Evolutionary conservation across 2,797 vertebrate genomes (phyloP).

Genomic region (Tragelaphus eurycerus): DNA sequence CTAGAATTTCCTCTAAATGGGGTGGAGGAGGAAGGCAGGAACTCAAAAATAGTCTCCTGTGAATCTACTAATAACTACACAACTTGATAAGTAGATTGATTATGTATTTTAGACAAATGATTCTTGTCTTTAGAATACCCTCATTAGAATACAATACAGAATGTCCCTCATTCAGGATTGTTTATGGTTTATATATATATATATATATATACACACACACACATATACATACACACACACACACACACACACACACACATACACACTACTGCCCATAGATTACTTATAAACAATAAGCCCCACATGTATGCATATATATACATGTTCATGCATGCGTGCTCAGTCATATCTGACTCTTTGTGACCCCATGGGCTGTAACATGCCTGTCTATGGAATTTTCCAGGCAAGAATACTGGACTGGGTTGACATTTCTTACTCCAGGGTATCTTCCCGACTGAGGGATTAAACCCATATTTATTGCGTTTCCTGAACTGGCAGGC

Average conservation of each 20-base stretch:
- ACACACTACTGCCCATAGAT: neutral
- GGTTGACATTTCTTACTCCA: neutral
- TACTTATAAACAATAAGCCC: neutral
- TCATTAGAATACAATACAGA: neutral
- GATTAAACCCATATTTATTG: neutral
- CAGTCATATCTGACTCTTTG: neutral
- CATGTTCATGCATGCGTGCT: neutral
- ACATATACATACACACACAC: neutral
- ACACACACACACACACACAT: too few relatives aligned
- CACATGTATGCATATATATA: neutral
- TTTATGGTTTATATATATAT: neutral
- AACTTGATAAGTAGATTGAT: neutral
- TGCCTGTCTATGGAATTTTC: neutral
- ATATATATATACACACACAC: too few relatives aligned
- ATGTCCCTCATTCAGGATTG: neutral
- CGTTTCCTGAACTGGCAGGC: neutral
- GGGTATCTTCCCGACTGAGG: fast-evolving
- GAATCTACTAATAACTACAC: neutral
- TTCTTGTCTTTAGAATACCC: neutral
- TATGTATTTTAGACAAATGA: neutral
- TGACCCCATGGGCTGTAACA: neutral
- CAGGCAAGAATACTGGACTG: neutral
- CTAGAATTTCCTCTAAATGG: neutral
- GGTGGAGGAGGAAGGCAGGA: neutral
- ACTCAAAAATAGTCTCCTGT: neutral